A percentile compares a stretch with the other conserved stretches of the same genome.
Evolutionary conservation across 2,113 vertebrate genomes (phyloP).

Genomic region (Helogale parvula): DNA sequence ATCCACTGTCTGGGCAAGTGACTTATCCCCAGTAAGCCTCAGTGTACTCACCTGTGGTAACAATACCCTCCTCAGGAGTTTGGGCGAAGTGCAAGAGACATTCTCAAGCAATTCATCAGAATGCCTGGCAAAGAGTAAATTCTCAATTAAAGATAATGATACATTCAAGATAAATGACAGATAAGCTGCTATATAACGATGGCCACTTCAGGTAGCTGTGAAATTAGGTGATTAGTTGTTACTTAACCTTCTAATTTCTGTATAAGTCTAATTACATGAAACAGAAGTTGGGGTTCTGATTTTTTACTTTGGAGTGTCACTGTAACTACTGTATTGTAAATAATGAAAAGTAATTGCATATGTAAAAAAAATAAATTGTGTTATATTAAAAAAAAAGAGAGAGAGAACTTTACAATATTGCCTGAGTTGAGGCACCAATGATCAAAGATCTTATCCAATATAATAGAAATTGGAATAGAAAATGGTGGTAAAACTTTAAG

Average conservation of each 20-base stretch:
- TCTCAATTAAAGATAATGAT: not conserved
- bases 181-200: too few species aligned
- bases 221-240: too few species aligned
- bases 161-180: too few species aligned
- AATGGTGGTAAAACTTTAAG: not conserved
- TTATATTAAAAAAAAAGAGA: too few species aligned
- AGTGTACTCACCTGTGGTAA: not conserved
- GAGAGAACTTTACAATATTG: conserved; percentile 6
- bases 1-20: not conserved
- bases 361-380: too few species aligned
- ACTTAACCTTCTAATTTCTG: too few species aligned
- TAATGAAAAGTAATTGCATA: too few species aligned
- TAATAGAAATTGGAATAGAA: conserved; percentile 7
- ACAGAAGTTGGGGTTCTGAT: too few species aligned
- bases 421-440: not conserved
- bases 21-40: not conserved
- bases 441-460: conserved; percentile 39
- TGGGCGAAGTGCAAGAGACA: not conserved
- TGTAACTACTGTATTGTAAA: too few species aligned
- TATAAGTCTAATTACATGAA: too few species aligned
- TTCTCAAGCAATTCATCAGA: not conserved
- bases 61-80: not conserved
- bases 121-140: not conserved
- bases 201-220: too few species aligned
- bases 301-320: too few species aligned